phyloP scores from a whole-genome alignment of 2,888 invertebrate species.

The Dicranocentrus wangi region DNA sequence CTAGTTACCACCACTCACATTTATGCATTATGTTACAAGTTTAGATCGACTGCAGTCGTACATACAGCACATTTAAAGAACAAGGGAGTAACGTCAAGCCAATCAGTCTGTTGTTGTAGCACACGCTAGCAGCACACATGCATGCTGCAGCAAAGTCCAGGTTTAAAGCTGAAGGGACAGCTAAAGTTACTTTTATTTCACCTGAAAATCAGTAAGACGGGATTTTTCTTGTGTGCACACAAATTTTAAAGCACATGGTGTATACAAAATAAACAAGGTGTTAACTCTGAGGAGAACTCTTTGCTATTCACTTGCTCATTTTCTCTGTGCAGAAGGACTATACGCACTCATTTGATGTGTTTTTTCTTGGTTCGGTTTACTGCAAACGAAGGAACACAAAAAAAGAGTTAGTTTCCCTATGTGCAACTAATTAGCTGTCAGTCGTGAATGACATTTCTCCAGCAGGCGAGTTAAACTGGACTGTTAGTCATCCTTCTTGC shows the following conservation, averaged over 20 bases:
- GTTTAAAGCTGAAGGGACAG: neutral
- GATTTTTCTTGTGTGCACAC: neutral
- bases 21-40: neutral
- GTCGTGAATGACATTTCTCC: slow-evolving; percentile 37
- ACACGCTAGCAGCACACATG: slow-evolving; percentile 70
- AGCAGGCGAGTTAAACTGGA: slow-evolving; percentile 30
- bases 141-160: slow-evolving; percentile 47
- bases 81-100: slow-evolving; percentile 49
- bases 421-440: slow-evolving; percentile 60
- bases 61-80: slow-evolving; percentile 35
- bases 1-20: no score
- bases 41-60: neutral
- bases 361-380: neutral
- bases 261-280: no score
- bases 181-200: slow-evolving; percentile 2
- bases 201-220: neutral
- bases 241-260: no score
- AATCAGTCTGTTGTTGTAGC: slow-evolving; percentile 68
- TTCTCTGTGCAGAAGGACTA: slow-evolving; percentile 5
- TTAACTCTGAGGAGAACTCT: neutral
- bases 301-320: neutral
- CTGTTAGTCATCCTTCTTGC: neutral
- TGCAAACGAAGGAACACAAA: slow-evolving; percentile 3
- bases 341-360: neutral
- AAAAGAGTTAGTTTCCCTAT: slow-evolving; percentile 22